Conservation (phyloP, 2,888 invertebrate species). For the Hyles lineata region DNA sequence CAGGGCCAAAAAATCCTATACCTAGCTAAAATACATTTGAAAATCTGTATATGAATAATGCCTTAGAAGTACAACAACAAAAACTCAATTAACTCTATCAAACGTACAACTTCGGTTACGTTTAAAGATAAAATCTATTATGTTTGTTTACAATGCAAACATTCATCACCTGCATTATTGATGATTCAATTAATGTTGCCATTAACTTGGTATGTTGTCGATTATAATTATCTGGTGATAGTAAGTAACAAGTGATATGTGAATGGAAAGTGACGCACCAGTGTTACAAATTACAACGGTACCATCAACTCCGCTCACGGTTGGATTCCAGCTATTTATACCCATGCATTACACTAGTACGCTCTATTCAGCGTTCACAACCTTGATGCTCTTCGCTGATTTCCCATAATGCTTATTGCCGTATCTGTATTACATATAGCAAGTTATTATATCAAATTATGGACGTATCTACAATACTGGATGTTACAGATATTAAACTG, state of each 20-base stretch:
- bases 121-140: not conserved
- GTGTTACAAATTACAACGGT: slow-evolving; percentile 50
- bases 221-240: not conserved
- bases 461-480: not conserved
- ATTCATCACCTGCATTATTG: not conserved
- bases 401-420: slow-evolving; percentile 37
- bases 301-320: slow-evolving; percentile 57
- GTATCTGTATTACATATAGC: slow-evolving; percentile 30
- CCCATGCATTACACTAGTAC: slow-evolving; percentile 39
- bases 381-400: slow-evolving; percentile 62
- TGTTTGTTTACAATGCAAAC: not conserved
- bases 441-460: not conserved
- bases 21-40: too few species aligned
- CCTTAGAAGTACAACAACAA: not conserved
- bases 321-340: slow-evolving; percentile 72
- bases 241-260: slow-evolving; percentile 20
- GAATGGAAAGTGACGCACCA: slow-evolving; percentile 37
- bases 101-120: not conserved
- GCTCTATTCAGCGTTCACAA: slow-evolving; percentile 46
- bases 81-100: not conserved
- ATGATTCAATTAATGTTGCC: not conserved
- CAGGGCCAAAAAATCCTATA: too few species aligned
- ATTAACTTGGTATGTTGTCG: not conserved
- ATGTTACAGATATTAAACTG: not conserved
- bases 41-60: too few species aligned